These are phyloP conservation scores for Amiota mariae DNA, from an alignment of 2,888 invertebrate genomes.

Conservation along the genomic window DNA sequence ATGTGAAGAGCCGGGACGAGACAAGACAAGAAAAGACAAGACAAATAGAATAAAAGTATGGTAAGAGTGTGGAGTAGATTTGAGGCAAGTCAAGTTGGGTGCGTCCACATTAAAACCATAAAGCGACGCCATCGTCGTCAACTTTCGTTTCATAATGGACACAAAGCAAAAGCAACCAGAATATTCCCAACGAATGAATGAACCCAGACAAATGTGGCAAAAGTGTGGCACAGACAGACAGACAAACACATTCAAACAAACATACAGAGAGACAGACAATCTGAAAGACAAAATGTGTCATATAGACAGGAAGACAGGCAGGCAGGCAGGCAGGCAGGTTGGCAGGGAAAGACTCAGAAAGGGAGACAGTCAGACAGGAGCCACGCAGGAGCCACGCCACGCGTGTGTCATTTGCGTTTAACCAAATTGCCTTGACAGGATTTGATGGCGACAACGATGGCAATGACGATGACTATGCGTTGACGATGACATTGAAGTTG, in stretches of 20 bases:
- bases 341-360: slow-evolving; percentile 18
- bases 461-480: neutral
- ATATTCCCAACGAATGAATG: neutral
- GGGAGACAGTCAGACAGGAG: slow-evolving; percentile 17
- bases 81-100: no score
- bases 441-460: slow-evolving; percentile 55
- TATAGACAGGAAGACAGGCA: no score
- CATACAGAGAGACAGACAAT: no score
- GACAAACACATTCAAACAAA: neutral
- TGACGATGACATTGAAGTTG: neutral
- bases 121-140: no score
- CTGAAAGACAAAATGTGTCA: no score
- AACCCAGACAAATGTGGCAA: slow-evolving; percentile 4
- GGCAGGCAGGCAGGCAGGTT: slow-evolving; percentile 46
- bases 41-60: no score
- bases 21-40: no score
- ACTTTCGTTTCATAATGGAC: neutral
- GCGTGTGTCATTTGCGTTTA: slow-evolving; percentile 50
- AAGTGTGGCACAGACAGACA: neutral
- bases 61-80: no score
- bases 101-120: no score
- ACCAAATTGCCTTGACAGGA: slow-evolving; percentile 57
- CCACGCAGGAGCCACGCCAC: slow-evolving; percentile 28
- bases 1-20: no score
- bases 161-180: slow-evolving; percentile 8